Conservation (phyloP, 1,140 invertebrate species). For the Augochlora pura region DNA sequence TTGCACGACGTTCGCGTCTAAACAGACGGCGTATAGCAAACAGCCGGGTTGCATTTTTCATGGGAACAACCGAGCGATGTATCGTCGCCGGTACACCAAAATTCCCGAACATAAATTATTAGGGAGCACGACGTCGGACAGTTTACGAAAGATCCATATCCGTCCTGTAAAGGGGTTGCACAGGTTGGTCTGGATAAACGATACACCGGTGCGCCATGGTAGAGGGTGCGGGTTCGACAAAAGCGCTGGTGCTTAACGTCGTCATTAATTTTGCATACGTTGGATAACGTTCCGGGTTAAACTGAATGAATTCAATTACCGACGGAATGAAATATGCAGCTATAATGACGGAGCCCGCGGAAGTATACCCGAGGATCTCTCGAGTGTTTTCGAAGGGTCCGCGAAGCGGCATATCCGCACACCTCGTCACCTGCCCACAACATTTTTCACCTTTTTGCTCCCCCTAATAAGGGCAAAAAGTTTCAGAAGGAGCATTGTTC, state of each 20-base stretch:
- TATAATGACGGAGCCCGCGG: not conserved
- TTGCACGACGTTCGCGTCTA: no score
- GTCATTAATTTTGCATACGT: conserved; percentile 16
- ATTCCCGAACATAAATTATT: conserved; percentile 24
- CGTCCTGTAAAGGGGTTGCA: not conserved
- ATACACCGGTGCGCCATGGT: not conserved
- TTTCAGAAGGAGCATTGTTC: conserved; percentile 34
- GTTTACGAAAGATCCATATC: not conserved
- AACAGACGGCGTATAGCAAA: not conserved
- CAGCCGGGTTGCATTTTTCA: not conserved
- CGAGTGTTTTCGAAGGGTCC: conserved; percentile 1
- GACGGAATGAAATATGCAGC: conserved; percentile 27
- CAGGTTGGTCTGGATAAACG: conserved; percentile 1
- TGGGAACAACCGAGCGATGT: not conserved
- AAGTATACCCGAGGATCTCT: not conserved
- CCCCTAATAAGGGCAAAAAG: conserved; percentile 48
- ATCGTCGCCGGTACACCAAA: not conserved
- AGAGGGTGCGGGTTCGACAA: not conserved
- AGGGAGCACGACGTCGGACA: not conserved
- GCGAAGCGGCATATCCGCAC: not conserved
- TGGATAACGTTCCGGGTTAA: conserved; percentile 1
- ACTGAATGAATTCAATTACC: conserved; percentile 36
- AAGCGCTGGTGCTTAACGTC: conserved; percentile 10
- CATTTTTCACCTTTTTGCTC: not conserved
- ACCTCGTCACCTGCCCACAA: not conserved